Evolutionary conservation across 2,113 vertebrate species (phyloP), one percentile per base, ranked within the genome.

Genomic region (Equus quagga): DNA sequence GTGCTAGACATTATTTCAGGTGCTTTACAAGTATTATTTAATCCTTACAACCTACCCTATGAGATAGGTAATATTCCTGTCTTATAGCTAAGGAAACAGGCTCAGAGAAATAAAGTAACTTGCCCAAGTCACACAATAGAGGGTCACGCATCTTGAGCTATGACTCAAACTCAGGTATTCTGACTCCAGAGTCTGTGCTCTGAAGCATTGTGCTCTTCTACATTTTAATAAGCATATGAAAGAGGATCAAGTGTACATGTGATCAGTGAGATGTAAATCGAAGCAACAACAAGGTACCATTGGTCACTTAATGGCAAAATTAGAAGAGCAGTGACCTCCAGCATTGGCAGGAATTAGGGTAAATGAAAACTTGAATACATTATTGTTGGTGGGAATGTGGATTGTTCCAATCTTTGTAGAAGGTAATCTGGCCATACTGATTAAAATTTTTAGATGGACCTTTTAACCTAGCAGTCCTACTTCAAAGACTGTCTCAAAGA

Each of bases 41-140:
- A 84, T 85, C 51, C 3, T 96, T 51, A 60, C 28, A 90, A 41
- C 18, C 85, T 92, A 51, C 36, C 78, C 72, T 90, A 21, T 56
- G n/a, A 82, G 19, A 58, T 5, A 93, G 8, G 33, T 85, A 73
- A 80, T 88, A 72, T 64, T 51, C n/a, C n/a, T 89, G 21, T 69
- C 93, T 90, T 75, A 87, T 9, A 93, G 60, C 56, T 60, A 91
- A 69, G 28, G 23, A 97, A 84, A 78, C 51, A 54, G 54, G 80
- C 54, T 93, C 79, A 85, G 82, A 91, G 13, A 19, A 44, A 94
- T 92, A 44, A 85, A 97, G 54, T 94, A 95, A 96, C 81, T 95
- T 93, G 84, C 44, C 72, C 14, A 44, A 41, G 85, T 94, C 72
- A 80, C 36, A 76, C 75, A 94, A 11, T 84, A 60, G 44, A 51